Evolutionary conservation across 2,888 invertebrate species (phyloP).

Genomic region (Heliconius aoede): DNA sequence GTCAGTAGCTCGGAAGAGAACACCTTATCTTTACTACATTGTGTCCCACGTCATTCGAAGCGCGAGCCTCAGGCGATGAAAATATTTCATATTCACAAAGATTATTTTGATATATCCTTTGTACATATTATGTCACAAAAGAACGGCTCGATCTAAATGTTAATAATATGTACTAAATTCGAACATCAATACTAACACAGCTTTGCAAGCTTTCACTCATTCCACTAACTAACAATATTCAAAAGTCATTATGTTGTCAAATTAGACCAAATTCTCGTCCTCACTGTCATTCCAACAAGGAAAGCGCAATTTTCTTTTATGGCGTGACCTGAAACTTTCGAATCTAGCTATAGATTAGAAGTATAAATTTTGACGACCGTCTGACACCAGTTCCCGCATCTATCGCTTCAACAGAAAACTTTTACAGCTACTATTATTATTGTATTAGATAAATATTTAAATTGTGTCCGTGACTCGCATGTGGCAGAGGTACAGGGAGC

Average conservation of each 20-base stretch:
- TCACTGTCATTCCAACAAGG: constrained; percentile 65
- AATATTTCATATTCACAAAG: constrained; percentile 76
- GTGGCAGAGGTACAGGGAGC: too few relatives aligned
- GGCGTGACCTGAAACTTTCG: constrained; percentile 69
- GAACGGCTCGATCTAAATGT: constrained; percentile 40
- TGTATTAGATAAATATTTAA: not conserved
- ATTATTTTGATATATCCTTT: constrained; percentile 53
- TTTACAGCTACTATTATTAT: not conserved
- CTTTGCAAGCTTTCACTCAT: constrained; percentile 43
- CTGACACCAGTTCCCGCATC: constrained; percentile 10
- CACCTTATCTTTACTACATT: constrained; percentile 81
- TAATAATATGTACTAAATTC: constrained; percentile 28
- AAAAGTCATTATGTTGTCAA: constrained; percentile 69
- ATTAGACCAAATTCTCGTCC: constrained; percentile 68
- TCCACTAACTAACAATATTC: constrained; percentile 56
- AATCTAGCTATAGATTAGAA: constrained; percentile 37
- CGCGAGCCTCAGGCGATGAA: constrained; percentile 71
- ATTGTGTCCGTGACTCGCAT: not conserved
- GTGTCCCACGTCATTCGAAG: constrained; percentile 79
- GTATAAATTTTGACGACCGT: constrained; percentile 50
- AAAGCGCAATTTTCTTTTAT: constrained; percentile 73
- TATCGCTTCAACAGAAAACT: not conserved
- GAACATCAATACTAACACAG: constrained; percentile 15
- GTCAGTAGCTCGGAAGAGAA: constrained; percentile 77
- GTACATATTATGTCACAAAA: constrained; percentile 41